Conservation (phyloP, 2,113 vertebrate species). For the Zeus faber region DNA sequence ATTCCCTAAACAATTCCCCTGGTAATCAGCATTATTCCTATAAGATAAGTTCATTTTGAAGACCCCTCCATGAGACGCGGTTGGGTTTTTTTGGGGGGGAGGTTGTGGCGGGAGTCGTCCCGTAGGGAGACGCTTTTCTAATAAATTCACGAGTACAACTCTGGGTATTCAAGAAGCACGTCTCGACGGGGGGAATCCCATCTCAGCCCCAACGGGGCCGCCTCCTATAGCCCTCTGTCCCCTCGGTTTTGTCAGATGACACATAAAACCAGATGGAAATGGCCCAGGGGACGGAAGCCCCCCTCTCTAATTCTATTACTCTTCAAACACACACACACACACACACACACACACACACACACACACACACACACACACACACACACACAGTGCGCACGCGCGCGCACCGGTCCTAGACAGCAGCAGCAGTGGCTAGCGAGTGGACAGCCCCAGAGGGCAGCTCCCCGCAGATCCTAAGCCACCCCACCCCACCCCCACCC, state of each 20-base stretch:
- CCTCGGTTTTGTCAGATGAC: slow-evolving; percentile 54
- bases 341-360: not conserved
- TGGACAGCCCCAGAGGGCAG: slow-evolving; percentile 42
- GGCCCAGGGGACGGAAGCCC: slow-evolving; percentile 40
- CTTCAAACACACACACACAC: not conserved
- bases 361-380: slow-evolving; percentile 8
- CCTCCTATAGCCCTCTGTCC: no score
- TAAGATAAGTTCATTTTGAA: no score
- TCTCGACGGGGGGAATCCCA: no score
- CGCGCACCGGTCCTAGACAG: slow-evolving; percentile 29
- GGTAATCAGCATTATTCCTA: no score
- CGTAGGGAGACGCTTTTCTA: no score
- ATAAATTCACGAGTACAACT: no score
- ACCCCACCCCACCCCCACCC: not conserved
- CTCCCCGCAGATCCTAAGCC: slow-evolving; percentile 45
- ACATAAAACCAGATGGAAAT: slow-evolving; percentile 72
- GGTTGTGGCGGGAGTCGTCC: no score
- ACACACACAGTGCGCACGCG: not conserved
- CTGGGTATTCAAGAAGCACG: no score
- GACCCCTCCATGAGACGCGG: no score
- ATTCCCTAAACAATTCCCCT: no score
- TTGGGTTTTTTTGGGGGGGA: no score
- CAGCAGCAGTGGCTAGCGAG: slow-evolving; percentile 46
- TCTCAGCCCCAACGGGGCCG: slow-evolving; percentile 17
- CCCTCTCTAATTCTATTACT: slow-evolving; percentile 70